Base-by-base conservation (phyloP, 2,888 invertebrate species). In the Timema podura region DNA sequence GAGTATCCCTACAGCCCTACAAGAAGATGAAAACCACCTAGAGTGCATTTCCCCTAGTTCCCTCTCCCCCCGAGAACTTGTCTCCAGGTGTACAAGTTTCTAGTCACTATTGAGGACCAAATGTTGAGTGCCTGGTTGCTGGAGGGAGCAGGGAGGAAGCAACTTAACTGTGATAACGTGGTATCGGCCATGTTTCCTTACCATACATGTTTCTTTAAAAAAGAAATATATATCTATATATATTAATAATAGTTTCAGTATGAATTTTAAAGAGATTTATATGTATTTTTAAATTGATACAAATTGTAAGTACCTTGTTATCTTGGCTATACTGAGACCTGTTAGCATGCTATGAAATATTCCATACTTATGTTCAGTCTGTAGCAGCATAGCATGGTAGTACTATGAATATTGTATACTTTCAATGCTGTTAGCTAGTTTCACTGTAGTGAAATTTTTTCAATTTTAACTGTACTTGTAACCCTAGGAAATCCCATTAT, bases 1-100 rank as follows among this genome's bases (percentile, higher is more conserved):
- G 81, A 75, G 85, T 86, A 72, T 87, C 88, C 44, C 85, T 91
- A 80, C 93, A 93, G 81, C 94, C 94, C 71, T 93, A 92, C 83
- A 94, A 94, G 84, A 93, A 93, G 85, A 90, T 93, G 89, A 93
- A 93, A 85, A 93, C 93, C 78, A 92, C 90, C 80, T 91, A 90
- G 85, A 78, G 78, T 77, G 76, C 77, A 77, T 78, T 75, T 78
- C 77, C 79, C 76, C 77, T 77, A 79, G 78, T 79, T 67, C 67
- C 51, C 54, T 65, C 65, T 9, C 48, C 66, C 15, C 49, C 45
- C 51, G 30, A 30, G 30, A 30, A 30, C n/a, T 59, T 44, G 61
- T 11, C 44, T 61, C 44, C 11, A 61, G 45, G 45, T 61, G 61
- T 61, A 30, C 30, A 30, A 30, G 59, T 69, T 66, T 73, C 73